These are phyloP conservation scores for Chondrosia reniformis DNA, from an alignment of 37 sponge, comb jelly and placozoan genomes.

Conservation along the genomic window DNA sequence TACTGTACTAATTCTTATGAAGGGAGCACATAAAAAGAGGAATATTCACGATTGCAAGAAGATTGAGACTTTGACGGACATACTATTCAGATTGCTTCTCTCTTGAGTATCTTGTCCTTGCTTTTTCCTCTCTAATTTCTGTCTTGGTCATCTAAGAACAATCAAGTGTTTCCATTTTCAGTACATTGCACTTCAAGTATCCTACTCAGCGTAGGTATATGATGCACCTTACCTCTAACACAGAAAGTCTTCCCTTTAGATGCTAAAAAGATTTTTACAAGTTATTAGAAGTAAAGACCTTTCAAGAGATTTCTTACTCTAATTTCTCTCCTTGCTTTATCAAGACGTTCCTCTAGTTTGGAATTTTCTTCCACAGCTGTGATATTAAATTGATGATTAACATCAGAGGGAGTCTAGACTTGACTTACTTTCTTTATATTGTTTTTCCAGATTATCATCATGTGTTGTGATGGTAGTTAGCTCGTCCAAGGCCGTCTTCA, in stretches of 20 bases:
- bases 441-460: constrained; percentile 82
- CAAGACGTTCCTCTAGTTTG: constrained; percentile 43
- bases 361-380: constrained; percentile 62
- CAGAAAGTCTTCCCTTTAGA: constrained; percentile 67
- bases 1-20: not conserved
- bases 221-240: constrained; percentile 44
- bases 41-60: not conserved
- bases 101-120: constrained; percentile 26
- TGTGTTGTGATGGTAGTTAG: constrained; percentile 74
- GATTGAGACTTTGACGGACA: not conserved
- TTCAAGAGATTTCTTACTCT: constrained; percentile 39
- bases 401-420: not conserved
- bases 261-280: constrained; percentile 36
- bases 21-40: not conserved
- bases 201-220: not conserved
- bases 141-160: constrained; percentile 54
- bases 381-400: not conserved
- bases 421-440: constrained; percentile 78
- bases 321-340: constrained; percentile 69
- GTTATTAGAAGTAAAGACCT: not conserved
- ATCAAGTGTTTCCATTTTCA: not conserved
- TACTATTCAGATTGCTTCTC: constrained; percentile 28
- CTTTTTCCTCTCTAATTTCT: constrained; percentile 64
- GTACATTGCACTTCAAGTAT: not conserved
- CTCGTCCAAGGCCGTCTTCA: constrained; percentile 59